phyloP scores from a whole-genome alignment of 2,113 vertebrate species.

The Toxostoma redivivum region DNA sequence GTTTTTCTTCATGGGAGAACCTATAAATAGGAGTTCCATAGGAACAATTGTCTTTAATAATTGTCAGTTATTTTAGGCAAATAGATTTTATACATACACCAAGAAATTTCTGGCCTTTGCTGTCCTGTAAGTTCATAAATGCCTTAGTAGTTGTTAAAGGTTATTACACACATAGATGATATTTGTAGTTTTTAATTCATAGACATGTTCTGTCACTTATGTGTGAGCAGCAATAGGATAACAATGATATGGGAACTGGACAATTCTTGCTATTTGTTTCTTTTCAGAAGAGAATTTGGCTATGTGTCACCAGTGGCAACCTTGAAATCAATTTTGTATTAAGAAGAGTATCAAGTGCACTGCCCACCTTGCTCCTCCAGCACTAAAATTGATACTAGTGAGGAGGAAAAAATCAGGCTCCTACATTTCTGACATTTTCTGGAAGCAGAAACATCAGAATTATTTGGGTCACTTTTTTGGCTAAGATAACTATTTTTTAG shows the following conservation, averaged over 20 bases:
- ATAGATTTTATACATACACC: not conserved
- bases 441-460: slow-evolving; percentile 13
- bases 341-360: not conserved
- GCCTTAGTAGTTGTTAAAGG: not conserved
- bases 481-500: not conserved
- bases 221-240: not conserved
- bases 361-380: not conserved
- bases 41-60: not conserved
- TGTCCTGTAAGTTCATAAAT: not conserved
- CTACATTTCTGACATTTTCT: not conserved
- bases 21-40: not conserved
- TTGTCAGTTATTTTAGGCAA: not conserved
- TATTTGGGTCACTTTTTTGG: slow-evolving; percentile 1
- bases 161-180: not conserved
- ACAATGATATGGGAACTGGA: not conserved
- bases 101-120: not conserved
- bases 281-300: not conserved
- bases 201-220: not conserved
- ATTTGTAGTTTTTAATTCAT: not conserved
- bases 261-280: not conserved
- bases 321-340: not conserved
- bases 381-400: not conserved
- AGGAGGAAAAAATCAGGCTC: not conserved
- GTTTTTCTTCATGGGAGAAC: not conserved
- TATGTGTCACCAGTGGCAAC: not conserved